phyloP scores from a whole-genome alignment of 2,113 vertebrate genomes.

The Neodontobutis hainanensis region DNA sequence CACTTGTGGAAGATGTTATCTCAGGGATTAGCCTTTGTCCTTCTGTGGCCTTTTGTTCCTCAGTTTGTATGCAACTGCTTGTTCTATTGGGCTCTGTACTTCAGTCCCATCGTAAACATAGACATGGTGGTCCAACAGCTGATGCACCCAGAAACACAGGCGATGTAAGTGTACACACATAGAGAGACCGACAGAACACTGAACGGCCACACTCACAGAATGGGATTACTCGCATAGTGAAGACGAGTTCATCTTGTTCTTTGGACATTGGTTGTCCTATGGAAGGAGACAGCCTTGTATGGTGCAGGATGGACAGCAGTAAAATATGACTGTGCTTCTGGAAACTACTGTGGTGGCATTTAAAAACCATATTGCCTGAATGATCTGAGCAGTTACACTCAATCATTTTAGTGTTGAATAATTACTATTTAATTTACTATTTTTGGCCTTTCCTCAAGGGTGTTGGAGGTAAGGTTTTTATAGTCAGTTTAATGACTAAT shows the following conservation, averaged over 20 bases:
- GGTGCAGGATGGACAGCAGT: background rate
- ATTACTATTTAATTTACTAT: too few relatives aligned
- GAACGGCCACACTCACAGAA: too few relatives aligned
- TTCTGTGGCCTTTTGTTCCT: constrained; percentile 92
- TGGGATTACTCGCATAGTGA: too few relatives aligned
- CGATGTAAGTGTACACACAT: constrained; percentile 38
- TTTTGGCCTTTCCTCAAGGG: background rate
- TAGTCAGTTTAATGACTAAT: constrained; percentile 5
- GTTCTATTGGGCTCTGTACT: constrained; percentile 95
- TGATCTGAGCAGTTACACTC: background rate
- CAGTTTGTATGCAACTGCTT: constrained; percentile 94
- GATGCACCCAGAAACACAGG: constrained; percentile 84
- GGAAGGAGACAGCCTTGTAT: too few relatives aligned
- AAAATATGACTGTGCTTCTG: background rate
- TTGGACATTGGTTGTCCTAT: too few relatives aligned
- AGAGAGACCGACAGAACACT: too few relatives aligned
- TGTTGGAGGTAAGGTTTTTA: background rate
- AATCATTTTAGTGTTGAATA: too few relatives aligned
- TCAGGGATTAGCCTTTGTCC: constrained; percentile 86
- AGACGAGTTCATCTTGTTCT: too few relatives aligned
- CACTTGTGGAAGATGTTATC: constrained; percentile 90
- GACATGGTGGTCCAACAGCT: constrained; percentile 91
- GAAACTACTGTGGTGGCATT: background rate
- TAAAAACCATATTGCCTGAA: background rate
- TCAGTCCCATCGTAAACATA: constrained; percentile 92